Conservation (phyloP, 23 tunicate genomes). For the Ascidia mentula region DNA sequence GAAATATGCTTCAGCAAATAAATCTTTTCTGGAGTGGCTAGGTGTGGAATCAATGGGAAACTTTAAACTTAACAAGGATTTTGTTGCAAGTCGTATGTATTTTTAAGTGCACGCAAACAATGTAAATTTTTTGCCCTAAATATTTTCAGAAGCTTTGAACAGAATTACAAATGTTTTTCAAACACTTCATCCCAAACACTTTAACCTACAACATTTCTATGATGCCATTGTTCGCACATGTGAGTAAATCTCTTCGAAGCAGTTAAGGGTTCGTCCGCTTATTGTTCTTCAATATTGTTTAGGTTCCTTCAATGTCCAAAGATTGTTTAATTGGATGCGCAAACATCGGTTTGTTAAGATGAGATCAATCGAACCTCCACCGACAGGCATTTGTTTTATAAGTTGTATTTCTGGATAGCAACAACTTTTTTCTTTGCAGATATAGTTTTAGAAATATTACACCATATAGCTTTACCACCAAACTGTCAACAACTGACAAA, state of each 20-base stretch:
- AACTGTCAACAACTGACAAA: not conserved
- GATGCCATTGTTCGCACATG: not conserved
- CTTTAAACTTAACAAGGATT: not conserved
- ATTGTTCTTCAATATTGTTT: not conserved
- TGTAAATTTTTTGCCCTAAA: not conserved
- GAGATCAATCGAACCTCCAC: too few relatives aligned
- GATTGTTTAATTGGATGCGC: not conserved
- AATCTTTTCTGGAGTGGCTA: not conserved
- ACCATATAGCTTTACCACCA: not conserved
- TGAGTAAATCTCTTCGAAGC: not conserved
- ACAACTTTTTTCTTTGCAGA: not conserved
- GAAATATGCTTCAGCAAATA: not conserved
- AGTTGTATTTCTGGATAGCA: not conserved
- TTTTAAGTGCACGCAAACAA: not conserved
- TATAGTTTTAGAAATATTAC: not conserved
- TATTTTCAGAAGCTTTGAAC: not conserved
- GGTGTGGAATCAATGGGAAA: not conserved
- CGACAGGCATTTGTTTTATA: constrained; percentile 2
- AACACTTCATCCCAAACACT: too few relatives aligned
- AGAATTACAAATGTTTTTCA: too few relatives aligned
- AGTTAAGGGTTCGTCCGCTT: too few relatives aligned
- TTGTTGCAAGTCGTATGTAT: not conserved
- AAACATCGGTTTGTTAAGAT: not conserved
- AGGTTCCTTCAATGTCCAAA: not conserved
- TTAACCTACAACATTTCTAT: not conserved